Evolutionary conservation across 1,140 invertebrate genomes (phyloP), one percentile per base, ranked within the genome.

Genomic region (Bombus picipes): DNA sequence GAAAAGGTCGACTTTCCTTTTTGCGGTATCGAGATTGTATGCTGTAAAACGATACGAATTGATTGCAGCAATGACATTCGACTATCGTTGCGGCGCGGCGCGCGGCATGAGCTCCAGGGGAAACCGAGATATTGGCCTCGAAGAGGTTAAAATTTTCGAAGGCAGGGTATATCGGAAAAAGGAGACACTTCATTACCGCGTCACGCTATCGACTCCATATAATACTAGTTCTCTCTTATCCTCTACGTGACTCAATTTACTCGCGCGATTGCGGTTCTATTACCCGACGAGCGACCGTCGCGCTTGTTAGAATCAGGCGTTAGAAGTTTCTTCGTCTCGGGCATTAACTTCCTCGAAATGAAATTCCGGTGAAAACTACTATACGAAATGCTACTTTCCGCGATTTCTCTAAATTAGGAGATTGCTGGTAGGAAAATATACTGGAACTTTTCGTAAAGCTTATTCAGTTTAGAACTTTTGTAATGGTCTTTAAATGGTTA

Each of bases 191-290:
- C 72, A 62, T 81, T 81, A 72, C 77, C 32, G 25, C 57, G 86
- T 72, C 87, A 70, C 65, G 59, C 77, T 47, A 81, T 85, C 57
- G 78, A 41, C 37, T 83, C 75, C 71, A 22, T 57, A 78, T 86
- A 81, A 86, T 86, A 82, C 57, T 47, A 79, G 74, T 80, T 90
- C 73, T 47, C 74, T 59, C 81, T 88, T 86, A 83, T 47, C 66
- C 39, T 41, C 39, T 86, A 88, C 85, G 90, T 88, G 90, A 91
- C 71, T 91, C 88, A 80, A 88, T 91, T 86, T 78, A 78, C 72
- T 62, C 62, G 75, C 72, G 74, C 70, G 77, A 84, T 88, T 74
- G 82, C 75, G 65, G 65, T 87, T 82, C 76, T 18, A 41, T 8
- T 15, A 1, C 12, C 3, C 8, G 12, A 9, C 43, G n/a, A 65